phyloP scores from a whole-genome alignment of 2,888 invertebrate genomes.

The Hoplodrina blanda region DNA sequence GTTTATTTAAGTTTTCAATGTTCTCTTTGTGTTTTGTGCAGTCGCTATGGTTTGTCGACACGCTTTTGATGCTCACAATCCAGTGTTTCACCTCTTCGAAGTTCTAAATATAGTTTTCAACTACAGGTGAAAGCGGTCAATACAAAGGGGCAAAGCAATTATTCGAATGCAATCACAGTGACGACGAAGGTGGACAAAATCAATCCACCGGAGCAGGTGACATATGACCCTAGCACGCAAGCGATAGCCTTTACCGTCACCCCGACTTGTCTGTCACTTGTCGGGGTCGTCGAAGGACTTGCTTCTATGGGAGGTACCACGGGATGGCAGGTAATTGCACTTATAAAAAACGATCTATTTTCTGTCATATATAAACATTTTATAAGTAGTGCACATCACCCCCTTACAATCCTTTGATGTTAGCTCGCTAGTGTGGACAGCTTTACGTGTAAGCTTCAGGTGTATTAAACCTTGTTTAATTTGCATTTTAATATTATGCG shows the following conservation, averaged over 20 bases:
- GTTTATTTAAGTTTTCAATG: slow-evolving; percentile 66
- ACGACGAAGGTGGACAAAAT: slow-evolving; percentile 96
- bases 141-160: slow-evolving; percentile 96
- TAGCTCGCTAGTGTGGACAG: slow-evolving; percentile 32
- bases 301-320: slow-evolving; percentile 78
- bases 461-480: slow-evolving; percentile 26
- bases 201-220: slow-evolving; percentile 94
- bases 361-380: slow-evolving; percentile 12
- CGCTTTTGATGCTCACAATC: slow-evolving; percentile 70
- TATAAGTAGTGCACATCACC: slow-evolving; percentile 24
- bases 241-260: slow-evolving; percentile 95
- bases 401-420: slow-evolving; percentile 30
- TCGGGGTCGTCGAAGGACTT: slow-evolving; percentile 94
- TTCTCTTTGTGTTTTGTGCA: slow-evolving; percentile 71
- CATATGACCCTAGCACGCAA: slow-evolving; percentile 95
- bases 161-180: slow-evolving; percentile 95
- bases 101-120: slow-evolving; percentile 48
- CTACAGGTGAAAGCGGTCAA: slow-evolving; percentile 95
- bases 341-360: neutral
- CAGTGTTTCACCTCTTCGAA: slow-evolving; percentile 28
- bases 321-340: slow-evolving; percentile 81
- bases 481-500: slow-evolving; percentile 29
- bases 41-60: slow-evolving; percentile 71
- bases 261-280: slow-evolving; percentile 94
- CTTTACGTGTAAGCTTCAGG: slow-evolving; percentile 42